Evolutionary conservation across 2,888 invertebrate genomes (phyloP).

Genomic region (Malthinus flaveolus): DNA sequence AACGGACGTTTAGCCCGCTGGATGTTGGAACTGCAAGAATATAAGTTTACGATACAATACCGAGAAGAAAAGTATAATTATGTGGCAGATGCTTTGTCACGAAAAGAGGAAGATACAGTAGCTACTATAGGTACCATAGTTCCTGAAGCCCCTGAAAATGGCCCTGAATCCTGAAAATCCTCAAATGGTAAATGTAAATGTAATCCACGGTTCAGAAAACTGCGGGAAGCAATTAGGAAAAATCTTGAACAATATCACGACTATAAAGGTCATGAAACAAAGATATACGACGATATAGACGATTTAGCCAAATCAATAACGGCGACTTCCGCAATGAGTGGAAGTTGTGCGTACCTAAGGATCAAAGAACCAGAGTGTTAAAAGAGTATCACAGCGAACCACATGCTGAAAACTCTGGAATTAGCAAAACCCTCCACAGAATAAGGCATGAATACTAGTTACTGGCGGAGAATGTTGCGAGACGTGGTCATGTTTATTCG

Average conservation of each 20-base stretch:
- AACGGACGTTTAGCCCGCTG: conserved; percentile 15
- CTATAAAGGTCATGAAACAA: background rate
- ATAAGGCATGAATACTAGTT: conserved; percentile 34
- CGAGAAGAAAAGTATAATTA: conserved; percentile 15
- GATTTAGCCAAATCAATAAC: background rate
- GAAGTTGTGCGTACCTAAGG: conserved; percentile 28
- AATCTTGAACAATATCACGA: background rate
- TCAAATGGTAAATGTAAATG: no score
- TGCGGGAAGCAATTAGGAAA: no score
- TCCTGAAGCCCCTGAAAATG: no score
- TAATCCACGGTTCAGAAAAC: no score
- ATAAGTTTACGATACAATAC: conserved; percentile 18
- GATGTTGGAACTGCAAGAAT: conserved; percentile 19
- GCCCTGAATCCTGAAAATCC: no score
- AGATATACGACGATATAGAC: background rate
- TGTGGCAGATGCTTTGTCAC: conserved; percentile 7
- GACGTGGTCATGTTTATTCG: no score
- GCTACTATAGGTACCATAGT: no score
- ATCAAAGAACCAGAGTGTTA: background rate
- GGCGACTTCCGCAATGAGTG: conserved; percentile 9
- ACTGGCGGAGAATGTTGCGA: conserved; percentile 39
- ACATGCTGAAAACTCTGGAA: conserved; percentile 38
- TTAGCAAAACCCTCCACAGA: conserved; percentile 34
- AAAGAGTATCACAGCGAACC: conserved; percentile 28
- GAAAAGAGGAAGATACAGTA: background rate